Base-by-base conservation (phyloP, 2,888 invertebrate species). In the Hesperia comma region DNA sequence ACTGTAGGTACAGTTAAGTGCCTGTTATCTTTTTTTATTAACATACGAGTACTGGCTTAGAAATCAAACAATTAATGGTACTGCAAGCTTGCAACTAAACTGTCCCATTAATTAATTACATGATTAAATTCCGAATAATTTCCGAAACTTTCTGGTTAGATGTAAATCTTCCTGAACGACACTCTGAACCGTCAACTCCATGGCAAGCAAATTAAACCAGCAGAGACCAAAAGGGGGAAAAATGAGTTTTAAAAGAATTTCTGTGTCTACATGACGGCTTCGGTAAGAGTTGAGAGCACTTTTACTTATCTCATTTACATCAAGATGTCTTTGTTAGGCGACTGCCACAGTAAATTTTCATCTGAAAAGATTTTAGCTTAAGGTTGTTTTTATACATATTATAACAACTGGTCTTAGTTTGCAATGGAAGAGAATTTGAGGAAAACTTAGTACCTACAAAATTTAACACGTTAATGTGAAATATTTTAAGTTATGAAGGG, bases 311-410 rank as follows among this genome's bases (percentile, higher is more conserved):
- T 43, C 54, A 62, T 61, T 57, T 54, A 41, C 26, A 10, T 41
- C 26, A 53, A 61, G 61, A 62, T 54, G 54, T 54, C 61, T 61
- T 53, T 53, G 54, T 62, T 15, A 62, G 26, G 54, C 3, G 21
- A 26, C 51, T 26, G 21, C 26, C 53, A 26, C 26, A n/a, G 8
- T n/a, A 17, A 26, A 58, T 58, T 58, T 26, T 46, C 15, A 17
- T 43, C 12, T 32, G 15, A 43, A 15, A 10, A 19, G 46, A 0
- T 19, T 43, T 58, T 58, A 4, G 41, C 6, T 41, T n/a, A n/a
- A n/a, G 3, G 12, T n/a, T 41, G n/a, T 41, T 41, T 41, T 41
- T n/a, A 37, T 8, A 12, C 26, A 26, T 26, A 26, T 26, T 26
- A 26, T 26, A 26, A n/a, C n/a, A n/a, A n/a, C n/a, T n/a, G n/a